These are phyloP conservation scores for Gymnobelideus leadbeateri DNA, from an alignment of 2,113 vertebrate genomes.

Conservation along the genomic window DNA sequence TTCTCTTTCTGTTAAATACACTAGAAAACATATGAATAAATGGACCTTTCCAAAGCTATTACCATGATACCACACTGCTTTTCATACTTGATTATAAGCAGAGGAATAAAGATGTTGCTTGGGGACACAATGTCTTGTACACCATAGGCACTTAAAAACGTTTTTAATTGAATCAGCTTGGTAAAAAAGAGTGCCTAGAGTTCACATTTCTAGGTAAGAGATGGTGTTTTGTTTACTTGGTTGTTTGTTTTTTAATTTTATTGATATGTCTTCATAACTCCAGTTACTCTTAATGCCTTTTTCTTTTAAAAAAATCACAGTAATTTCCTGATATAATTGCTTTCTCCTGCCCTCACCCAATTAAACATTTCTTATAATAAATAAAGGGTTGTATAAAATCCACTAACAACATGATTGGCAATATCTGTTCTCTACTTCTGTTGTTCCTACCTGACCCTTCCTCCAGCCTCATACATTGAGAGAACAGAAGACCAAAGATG, in stretches of 20 bases:
- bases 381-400: no score
- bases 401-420: no score
- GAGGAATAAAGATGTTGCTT: not conserved
- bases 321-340: not conserved
- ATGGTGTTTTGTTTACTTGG: not conserved
- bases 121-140: not conserved
- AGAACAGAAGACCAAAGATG: no score
- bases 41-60: not conserved
- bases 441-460: no score
- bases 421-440: no score
- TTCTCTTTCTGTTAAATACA: not conserved
- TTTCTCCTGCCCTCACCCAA: no score
- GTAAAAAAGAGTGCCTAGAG: not conserved
- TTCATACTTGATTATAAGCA: not conserved
- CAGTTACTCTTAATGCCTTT: not conserved
- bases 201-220: not conserved
- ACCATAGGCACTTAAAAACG: not conserved
- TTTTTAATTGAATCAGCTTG: not conserved
- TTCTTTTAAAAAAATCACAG: not conserved
- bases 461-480: no score
- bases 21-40: not conserved
- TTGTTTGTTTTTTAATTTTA: not conserved
- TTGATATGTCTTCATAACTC: not conserved
- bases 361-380: no score
- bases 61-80: not conserved